phyloP scores from a whole-genome alignment of 2,797 vertebrate species.

The Falco peregrinus region DNA sequence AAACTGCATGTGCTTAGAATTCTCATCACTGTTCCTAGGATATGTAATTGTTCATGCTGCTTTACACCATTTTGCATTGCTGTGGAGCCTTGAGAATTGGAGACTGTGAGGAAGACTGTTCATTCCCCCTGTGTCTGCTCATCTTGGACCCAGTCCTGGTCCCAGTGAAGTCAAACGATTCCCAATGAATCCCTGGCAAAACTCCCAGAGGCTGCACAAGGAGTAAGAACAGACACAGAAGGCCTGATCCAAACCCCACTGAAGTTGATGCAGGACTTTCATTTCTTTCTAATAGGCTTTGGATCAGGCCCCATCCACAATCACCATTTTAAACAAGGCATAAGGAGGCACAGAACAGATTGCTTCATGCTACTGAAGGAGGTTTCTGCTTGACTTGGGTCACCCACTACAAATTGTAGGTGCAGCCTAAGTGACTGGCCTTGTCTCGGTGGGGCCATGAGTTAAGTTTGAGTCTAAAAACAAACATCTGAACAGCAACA shows the following conservation, averaged over 20 bases:
- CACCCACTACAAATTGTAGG: background rate
- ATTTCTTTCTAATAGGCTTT: background rate
- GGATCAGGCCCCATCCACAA: background rate
- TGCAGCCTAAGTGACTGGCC: background rate
- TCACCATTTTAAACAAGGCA: background rate
- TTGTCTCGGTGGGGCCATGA: background rate
- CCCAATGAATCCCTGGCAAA: slow-evolving; percentile 33
- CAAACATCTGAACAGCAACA: background rate
- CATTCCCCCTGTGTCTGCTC: slow-evolving; percentile 20
- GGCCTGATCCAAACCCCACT: background rate
- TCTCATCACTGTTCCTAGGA: slow-evolving; percentile 19
- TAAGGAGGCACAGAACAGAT: background rate
- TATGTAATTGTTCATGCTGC: background rate
- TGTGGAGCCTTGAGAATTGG: slow-evolving; percentile 16
- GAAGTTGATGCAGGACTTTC: background rate
- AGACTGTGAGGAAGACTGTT: background rate
- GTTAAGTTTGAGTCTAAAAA: background rate
- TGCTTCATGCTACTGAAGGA: background rate
- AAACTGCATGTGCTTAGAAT: slow-evolving; percentile 54
- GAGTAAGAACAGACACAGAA: background rate
- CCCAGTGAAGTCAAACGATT: slow-evolving; percentile 14
- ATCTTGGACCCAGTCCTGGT: slow-evolving; percentile 42
- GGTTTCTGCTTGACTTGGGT: background rate
- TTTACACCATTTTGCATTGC: slow-evolving; percentile 20
- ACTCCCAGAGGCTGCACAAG: background rate